Conservation (phyloP, 2,113 vertebrate genomes). For the Petrocephalus zakoni region DNA sequence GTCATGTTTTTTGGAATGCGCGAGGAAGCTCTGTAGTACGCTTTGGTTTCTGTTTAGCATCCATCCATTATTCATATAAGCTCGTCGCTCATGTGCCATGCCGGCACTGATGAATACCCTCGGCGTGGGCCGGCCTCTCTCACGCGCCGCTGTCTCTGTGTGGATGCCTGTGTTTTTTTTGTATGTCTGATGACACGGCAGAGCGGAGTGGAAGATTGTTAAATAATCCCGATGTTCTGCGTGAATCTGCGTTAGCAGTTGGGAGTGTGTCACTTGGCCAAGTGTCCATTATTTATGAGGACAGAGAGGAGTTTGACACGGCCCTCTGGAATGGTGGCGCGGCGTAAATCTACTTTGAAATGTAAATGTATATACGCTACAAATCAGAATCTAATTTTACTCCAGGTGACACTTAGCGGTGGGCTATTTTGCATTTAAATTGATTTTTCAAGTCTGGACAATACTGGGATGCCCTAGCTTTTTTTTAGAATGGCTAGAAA, state of each 20-base stretch:
- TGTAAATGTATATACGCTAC: not conserved
- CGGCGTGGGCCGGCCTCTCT: not conserved
- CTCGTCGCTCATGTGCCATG: not conserved
- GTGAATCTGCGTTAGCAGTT: not conserved
- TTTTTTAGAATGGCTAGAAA: not conserved
- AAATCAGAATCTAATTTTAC: not conserved
- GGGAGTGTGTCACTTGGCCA: not conserved
- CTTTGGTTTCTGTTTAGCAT: not conserved
- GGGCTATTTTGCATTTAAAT: constrained; percentile 5
- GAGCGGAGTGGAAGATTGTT: not conserved
- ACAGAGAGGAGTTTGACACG: not conserved
- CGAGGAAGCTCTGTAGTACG: not conserved
- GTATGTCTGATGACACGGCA: not conserved
- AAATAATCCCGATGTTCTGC: not conserved
- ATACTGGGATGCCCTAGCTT: not conserved
- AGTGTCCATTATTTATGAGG: not conserved
- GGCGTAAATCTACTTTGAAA: not conserved
- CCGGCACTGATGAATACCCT: not conserved
- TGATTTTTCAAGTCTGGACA: not conserved
- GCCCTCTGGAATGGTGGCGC: not conserved
- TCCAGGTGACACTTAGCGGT: not conserved
- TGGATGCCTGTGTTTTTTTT: not conserved
- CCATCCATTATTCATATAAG: not conserved
- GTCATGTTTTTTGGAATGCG: not conserved
- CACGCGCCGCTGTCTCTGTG: not conserved